Evolutionary conservation across 2,113 vertebrate species (phyloP), one percentile per base, ranked within the genome.

Genomic region (Hippocampus zosterae): DNA sequence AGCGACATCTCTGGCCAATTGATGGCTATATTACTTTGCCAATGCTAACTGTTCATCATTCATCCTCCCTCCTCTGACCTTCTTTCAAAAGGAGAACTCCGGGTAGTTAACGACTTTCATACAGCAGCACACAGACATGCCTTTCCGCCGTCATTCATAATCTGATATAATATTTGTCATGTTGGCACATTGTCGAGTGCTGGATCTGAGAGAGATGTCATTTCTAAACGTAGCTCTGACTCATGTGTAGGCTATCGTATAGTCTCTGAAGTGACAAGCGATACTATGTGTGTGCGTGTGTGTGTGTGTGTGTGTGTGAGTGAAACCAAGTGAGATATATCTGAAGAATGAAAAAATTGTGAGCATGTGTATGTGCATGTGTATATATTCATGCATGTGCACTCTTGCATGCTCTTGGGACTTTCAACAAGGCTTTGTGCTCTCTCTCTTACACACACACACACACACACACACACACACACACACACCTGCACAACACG

Each of bases 211-310:
- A 64, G 65, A 68, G 63, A 27, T 61, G 63, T 74, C 66, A 71
- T 75, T 81, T 83, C 81, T 76, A 82, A 81, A 88, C 82, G 83
- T 84, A 81, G 67, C 78, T 37, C 52, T 70, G 57, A 72, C 75
- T 66, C 21, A n/a, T 84, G 69, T 44, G n/a, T 46, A 65, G 63
- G 63, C 63, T 65, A 25, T 75, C 78, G 76, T 75, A 76, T 74
- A 72, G 72, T 59, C 70, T 27, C 50, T 67, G 57, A 55, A 69
- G 25, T 41, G 29, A 48, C 50, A 9, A 71, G 27, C 73, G 55
- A 68, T 67, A 69, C n/a, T 50, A 50, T 25, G 69, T 40, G 69
- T 44, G 66, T 61, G 42, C 33, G 18, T 68, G 46, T 65, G 73
- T 75, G 60, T 66, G 73, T 74, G 69, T 71, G 69, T 42, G 69